A percentile compares a stretch with the other conserved stretches of the same genome.
Evolutionary conservation across 2,888 invertebrate species (phyloP).

Genomic region (Trilocha varians): DNA sequence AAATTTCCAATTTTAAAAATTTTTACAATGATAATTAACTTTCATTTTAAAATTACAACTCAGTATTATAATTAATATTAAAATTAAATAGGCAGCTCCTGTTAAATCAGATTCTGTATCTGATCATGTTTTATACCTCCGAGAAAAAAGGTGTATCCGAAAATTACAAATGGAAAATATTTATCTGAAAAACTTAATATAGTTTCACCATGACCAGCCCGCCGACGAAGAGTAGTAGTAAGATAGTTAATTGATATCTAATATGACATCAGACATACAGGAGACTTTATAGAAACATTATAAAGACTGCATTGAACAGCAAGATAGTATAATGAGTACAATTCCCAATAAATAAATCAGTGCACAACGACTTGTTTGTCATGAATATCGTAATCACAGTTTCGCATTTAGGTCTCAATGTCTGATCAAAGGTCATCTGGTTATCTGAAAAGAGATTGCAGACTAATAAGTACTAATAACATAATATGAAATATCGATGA

Average conservation of each 20-base stretch:
- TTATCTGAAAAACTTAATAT: too few relatives aligned
- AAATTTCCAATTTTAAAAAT: too few relatives aligned
- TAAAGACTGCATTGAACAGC: too few relatives aligned
- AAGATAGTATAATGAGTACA: too few relatives aligned
- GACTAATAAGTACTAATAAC: conserved; percentile 17
- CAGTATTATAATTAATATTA: conserved; percentile 9
- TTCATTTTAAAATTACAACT: background rate
- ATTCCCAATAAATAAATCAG: background rate
- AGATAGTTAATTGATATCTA: too few relatives aligned
- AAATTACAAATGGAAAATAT: too few relatives aligned
- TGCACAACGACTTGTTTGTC: background rate
- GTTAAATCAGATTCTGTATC: too few relatives aligned
- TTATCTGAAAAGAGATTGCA: conserved; percentile 18
- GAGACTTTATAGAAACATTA: too few relatives aligned
- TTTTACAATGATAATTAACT: background rate
- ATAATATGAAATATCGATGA: background rate
- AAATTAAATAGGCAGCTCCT: conserved; percentile 7
- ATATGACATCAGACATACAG: too few relatives aligned
- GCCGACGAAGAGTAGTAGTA: background rate
- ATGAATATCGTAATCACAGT: conserved; percentile 27
- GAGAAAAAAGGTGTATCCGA: too few relatives aligned
- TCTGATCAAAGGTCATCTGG: conserved; percentile 43
- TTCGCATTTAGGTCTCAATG: conserved; percentile 29
- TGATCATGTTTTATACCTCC: too few relatives aligned
- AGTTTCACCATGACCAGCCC: too few relatives aligned